Conservation (phyloP, 2,797 vertebrate species). For the Platyrinchus mystaceus region DNA sequence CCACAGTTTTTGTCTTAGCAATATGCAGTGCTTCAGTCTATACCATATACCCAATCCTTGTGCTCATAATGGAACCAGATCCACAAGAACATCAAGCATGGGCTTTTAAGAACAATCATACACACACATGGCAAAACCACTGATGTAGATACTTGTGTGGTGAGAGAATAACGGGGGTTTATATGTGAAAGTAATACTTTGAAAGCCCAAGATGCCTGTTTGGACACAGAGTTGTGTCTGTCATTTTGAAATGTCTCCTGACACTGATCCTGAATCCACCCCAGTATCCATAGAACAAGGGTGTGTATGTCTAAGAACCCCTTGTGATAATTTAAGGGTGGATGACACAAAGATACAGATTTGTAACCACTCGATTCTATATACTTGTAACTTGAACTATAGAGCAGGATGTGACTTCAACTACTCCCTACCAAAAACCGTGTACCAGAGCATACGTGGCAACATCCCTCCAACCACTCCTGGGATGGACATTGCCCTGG, state of each 20-base stretch:
- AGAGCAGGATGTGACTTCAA: not conserved
- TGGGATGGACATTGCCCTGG: not conserved
- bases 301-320: not conserved
- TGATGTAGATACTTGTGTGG: not conserved
- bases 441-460: not conserved
- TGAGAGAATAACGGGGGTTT: not conserved
- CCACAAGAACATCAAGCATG: not conserved
- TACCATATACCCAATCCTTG: not conserved
- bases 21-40: not conserved
- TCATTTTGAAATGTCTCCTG: fast-evolving
- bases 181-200: not conserved
- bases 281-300: not conserved
- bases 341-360: not conserved
- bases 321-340: not conserved
- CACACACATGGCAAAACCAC: not conserved
- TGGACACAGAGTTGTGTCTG: not conserved
- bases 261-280: not conserved
- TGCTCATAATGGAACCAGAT: not conserved
- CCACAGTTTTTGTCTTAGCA: not conserved
- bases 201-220: not conserved
- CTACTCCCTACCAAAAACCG: not conserved
- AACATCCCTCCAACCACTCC: not conserved
- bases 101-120: not conserved
- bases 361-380: fast-evolving
- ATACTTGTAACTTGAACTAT: not conserved